Evolutionary conservation across 2,888 invertebrate species (phyloP), one percentile per base, ranked within the genome.

Genomic region (Tribolium freemani): DNA sequence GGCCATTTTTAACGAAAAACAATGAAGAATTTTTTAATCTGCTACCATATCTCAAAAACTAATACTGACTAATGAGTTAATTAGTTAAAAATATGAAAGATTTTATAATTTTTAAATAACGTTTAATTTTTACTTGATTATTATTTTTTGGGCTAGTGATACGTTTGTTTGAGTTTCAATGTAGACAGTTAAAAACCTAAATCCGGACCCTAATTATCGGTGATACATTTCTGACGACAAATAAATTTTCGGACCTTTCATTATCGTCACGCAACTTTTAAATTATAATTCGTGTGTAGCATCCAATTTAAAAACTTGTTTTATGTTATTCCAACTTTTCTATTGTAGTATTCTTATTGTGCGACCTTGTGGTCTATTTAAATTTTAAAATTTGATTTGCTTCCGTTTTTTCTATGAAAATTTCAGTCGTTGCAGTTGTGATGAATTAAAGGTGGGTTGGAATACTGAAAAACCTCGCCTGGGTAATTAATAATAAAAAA

Each of bases 291-390:
- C 51, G n/a, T 64, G 9, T 38, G 53, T 53, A 21, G 64, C 64
- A 60, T 58, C 57, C 38, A 58, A 45, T 46, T 45, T 60, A 46
- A 11, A 60, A 61, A 61, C 61, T 50, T 44, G 64, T 50, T 61
- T 50, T 13, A 38, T 54, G 5, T 13, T 44, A 57, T 10, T 13
- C 31, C 26, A 1, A 26, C 61, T 64, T 64, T 64, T 26, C 53
- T 53, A 44, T 53, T 48, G 11, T 61, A 64, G 26, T 60, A 63
- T 8, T 63, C 50, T 50, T 26, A 11, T 38, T 30, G 11, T 16
- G 5, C 10, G 31, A 68, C 68, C 57, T 68, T 68, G 68, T 50
- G 48, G 54, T 67, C 54, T 50, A 57, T 57, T 68, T 68, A 57
- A 50, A 38, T 48, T 57, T 68, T 45, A 58, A 67, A 68, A 48